Conservation (phyloP, 92 coral and sea anemone species). For the Heliopora coerulea region DNA sequence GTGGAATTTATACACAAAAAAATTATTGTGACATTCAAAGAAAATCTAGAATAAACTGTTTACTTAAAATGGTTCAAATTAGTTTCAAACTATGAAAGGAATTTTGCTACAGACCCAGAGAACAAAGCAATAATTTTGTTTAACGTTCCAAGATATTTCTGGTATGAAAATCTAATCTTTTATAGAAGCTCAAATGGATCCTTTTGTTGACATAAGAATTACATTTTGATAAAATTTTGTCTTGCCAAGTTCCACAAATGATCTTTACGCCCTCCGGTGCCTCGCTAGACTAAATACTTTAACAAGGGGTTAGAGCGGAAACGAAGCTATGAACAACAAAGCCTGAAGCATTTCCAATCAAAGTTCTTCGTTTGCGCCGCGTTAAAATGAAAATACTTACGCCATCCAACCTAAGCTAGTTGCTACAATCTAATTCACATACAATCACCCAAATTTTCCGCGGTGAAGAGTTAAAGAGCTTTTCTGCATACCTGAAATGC, state of each 20-base stretch:
- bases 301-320: constrained; percentile 16
- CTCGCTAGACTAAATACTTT: constrained; percentile 39
- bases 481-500: constrained; percentile 18
- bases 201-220: constrained; percentile 2
- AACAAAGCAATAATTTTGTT: constrained; percentile 25
- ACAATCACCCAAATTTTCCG: neutral
- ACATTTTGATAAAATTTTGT: neutral
- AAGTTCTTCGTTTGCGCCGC: neutral
- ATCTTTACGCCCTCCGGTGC: constrained; percentile 31
- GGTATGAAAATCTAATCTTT: constrained; percentile 11
- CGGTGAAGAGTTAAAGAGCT: neutral
- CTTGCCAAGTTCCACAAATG: neutral
- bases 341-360: constrained; percentile 20
- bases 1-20: no score
- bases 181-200: neutral
- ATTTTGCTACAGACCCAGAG: constrained; percentile 7
- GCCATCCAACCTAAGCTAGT: no score
- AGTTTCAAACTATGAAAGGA: constrained; percentile 1
- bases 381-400: neutral
- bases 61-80: constrained; percentile 30
- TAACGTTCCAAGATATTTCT: neutral
- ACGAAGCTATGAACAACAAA: constrained; percentile 19
- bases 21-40: constrained; percentile 4
- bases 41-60: constrained; percentile 40
- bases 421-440: neutral